A percentile compares a stretch with the other conserved stretches of the same genome.
Conservation (phyloP, 2,797 vertebrate species). For the Rhincodon typus region DNA sequence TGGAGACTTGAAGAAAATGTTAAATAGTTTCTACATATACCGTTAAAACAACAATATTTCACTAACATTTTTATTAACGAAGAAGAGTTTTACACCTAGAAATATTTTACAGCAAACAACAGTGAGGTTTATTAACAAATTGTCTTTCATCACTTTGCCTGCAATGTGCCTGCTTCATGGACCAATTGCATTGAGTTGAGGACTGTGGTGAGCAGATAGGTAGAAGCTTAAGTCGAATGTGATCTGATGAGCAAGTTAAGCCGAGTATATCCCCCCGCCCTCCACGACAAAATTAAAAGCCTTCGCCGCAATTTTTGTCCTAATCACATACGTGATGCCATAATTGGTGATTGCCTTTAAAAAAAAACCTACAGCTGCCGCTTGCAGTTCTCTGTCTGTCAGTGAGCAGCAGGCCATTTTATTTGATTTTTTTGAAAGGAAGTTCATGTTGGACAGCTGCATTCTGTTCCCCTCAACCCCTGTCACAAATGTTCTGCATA, state of each 20-base stretch:
- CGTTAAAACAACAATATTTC: neutral
- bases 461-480: slow-evolving; percentile 60
- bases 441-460: slow-evolving; percentile 52
- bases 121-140: slow-evolving; percentile 32
- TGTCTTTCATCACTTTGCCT: slow-evolving; percentile 42
- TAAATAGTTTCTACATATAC: neutral
- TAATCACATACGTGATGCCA: slow-evolving; percentile 64
- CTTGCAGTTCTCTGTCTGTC: slow-evolving; percentile 36
- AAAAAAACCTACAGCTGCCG: slow-evolving; percentile 49
- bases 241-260: slow-evolving; percentile 62
- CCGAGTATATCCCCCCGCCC: slow-evolving; percentile 49
- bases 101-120: neutral
- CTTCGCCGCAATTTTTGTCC: slow-evolving; percentile 61
- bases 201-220: slow-evolving; percentile 49
- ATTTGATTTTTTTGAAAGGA: slow-evolving; percentile 47
- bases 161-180: slow-evolving; percentile 48
- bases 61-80: neutral
- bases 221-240: slow-evolving; percentile 52
- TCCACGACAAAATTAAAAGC: slow-evolving; percentile 64
- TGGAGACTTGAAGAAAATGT: neutral
- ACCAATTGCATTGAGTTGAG: slow-evolving; percentile 52
- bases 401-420: slow-evolving; percentile 49
- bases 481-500: slow-evolving; percentile 55
- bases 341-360: slow-evolving; percentile 64
- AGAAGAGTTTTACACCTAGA: neutral